Percentiles rank a stretch among this genome's conserved stretches.
Conservation (phyloP, 2,113 vertebrate species). For the Tupaia chinensis region DNA sequence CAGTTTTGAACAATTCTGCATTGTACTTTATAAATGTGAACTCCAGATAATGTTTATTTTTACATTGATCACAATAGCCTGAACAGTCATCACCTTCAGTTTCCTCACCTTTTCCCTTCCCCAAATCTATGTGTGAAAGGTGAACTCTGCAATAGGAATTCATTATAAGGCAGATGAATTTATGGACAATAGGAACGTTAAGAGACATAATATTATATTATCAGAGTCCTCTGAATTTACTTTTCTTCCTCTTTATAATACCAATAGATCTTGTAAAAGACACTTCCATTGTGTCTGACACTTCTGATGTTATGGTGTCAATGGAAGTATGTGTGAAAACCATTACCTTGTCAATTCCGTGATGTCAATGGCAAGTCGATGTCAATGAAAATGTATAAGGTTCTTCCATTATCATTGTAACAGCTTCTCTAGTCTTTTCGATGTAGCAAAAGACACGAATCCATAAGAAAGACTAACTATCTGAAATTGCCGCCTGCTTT, state of each 20-base stretch:
- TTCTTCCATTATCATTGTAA: conserved; percentile 72
- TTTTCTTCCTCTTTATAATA: conserved; percentile 39
- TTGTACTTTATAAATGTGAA: conserved; percentile 56
- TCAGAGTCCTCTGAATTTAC: conserved; percentile 28
- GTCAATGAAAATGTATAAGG: conserved; percentile 78
- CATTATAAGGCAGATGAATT: conserved; percentile 40
- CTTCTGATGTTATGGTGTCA: conserved; percentile 73
- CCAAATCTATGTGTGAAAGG: conserved; percentile 44
- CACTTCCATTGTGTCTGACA: conserved; percentile 69
- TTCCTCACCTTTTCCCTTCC: conserved; percentile 53
- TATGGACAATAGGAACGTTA: conserved; percentile 54
- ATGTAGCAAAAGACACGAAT: conserved; percentile 59
- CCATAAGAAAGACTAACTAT: conserved; percentile 58
- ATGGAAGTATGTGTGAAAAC: conserved; percentile 75
- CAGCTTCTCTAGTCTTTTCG: conserved; percentile 59
- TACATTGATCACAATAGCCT: conserved; percentile 40
- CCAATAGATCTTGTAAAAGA: conserved; percentile 66
- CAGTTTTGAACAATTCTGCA: conserved; percentile 61
- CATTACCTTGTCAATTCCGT: conserved; percentile 78
- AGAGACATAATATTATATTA: conserved; percentile 39
- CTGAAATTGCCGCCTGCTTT: conserved; percentile 60
- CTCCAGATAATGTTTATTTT: conserved; percentile 66
- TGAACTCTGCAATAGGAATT: neutral
- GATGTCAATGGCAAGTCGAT: conserved; percentile 71
- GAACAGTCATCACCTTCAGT: conserved; percentile 40